Evolutionary conservation across 2,113 vertebrate genomes (phyloP).

Genomic region (Myiagra hebetior): DNA sequence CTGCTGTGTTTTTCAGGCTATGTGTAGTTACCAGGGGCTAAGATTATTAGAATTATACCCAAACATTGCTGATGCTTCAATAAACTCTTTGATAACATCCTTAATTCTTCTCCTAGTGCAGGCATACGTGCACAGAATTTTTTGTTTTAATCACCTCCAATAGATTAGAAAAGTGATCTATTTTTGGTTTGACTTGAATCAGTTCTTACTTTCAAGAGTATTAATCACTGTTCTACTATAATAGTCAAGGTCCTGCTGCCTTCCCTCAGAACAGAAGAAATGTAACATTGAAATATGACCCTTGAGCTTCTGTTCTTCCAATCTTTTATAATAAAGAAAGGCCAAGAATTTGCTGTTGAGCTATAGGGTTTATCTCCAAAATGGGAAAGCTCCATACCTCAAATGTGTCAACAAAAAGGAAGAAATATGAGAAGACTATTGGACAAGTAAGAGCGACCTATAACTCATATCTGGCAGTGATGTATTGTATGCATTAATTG

Average conservation of each 20-base stretch:
- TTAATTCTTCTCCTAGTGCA: not conserved
- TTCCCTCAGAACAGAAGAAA: conserved; percentile 56
- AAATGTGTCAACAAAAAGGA: conserved; percentile 31
- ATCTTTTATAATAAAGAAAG: conserved; percentile 61
- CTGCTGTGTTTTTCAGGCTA: not conserved
- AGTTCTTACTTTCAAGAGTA: conserved; percentile 57
- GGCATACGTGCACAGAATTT: not conserved
- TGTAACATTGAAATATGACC: conserved; percentile 68
- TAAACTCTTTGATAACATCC: not conserved
- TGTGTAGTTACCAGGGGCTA: not conserved
- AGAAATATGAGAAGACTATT: conserved; percentile 32
- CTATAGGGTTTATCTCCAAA: conserved; percentile 68
- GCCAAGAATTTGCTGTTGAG: conserved; percentile 63
- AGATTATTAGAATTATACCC: not conserved
- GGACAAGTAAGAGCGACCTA: conserved; percentile 33
- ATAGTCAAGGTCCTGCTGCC: conserved; percentile 68
- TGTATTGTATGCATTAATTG: conserved; percentile 50
- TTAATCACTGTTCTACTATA: conserved; percentile 60
- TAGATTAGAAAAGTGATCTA: conserved; percentile 32
- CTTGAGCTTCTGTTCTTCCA: conserved; percentile 47
- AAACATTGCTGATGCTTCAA: not conserved
- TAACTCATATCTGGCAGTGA: conserved; percentile 39
- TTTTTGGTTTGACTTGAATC: conserved; percentile 49
- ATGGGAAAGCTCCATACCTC: conserved; percentile 54
- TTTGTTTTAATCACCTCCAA: not conserved